A percentile compares a stretch with the other conserved stretches of the same genome.
These are phyloP conservation scores for Laothoe populi DNA, from an alignment of 2,888 invertebrate species.

Conservation along the genomic window DNA sequence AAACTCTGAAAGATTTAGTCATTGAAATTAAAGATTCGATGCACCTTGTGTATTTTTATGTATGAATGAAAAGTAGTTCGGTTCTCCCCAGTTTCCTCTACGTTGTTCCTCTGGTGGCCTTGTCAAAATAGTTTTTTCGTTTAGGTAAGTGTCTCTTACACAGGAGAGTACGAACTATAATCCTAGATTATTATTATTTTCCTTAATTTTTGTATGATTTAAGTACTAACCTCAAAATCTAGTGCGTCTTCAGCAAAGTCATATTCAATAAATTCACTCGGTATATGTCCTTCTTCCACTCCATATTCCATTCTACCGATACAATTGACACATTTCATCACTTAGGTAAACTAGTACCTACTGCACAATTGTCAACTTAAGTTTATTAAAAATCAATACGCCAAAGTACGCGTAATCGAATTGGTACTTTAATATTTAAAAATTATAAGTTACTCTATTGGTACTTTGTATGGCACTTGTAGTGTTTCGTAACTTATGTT, in stretches of 20 bases:
- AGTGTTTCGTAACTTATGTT: not conserved
- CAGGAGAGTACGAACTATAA: no score
- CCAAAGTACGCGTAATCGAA: no score
- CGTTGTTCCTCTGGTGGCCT: no score
- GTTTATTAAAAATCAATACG: constrained; percentile 44
- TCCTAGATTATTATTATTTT: not conserved
- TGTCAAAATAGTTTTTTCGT: no score
- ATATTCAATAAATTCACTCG: constrained; percentile 70
- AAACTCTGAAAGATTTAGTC: no score
- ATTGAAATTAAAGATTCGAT: no score
- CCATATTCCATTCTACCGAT: constrained; percentile 66
- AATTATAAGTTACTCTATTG: not conserved
- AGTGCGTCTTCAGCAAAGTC: constrained; percentile 79
- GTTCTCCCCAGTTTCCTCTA: no score
- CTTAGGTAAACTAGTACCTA: constrained; percentile 36
- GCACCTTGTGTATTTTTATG: no score
- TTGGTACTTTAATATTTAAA: not conserved
- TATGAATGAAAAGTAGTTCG: no score
- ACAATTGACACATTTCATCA: constrained; percentile 69
- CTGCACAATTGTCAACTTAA: not conserved
- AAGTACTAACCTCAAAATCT: constrained; percentile 76
- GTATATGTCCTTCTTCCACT: constrained; percentile 71
- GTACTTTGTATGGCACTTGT: not conserved
- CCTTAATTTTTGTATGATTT: not conserved
- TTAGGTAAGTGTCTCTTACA: no score